Evolutionary conservation across 2,888 invertebrate genomes (phyloP).

Genomic region (Tipula helvola): DNA sequence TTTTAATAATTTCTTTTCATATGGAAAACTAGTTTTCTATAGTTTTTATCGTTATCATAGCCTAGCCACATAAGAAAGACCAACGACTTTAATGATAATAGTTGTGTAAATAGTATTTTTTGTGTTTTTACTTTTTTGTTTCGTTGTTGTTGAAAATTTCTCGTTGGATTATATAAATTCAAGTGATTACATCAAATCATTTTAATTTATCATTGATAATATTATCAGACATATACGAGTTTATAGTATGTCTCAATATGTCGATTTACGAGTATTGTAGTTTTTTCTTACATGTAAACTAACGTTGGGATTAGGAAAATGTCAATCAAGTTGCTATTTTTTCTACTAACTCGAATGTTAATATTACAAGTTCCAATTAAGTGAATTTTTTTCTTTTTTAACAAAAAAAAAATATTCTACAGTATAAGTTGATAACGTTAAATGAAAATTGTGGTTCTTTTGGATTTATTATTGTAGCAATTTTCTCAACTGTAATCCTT

Average conservation of each 20-base stretch:
- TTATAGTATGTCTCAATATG: background rate
- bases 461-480: too few relatives aligned
- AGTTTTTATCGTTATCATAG: background rate
- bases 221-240: background rate
- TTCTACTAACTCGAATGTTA: background rate
- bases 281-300: background rate
- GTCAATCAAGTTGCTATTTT: background rate
- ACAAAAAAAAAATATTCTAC: too few relatives aligned
- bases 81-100: background rate
- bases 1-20: background rate
- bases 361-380: too few relatives aligned
- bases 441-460: too few relatives aligned
- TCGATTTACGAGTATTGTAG: background rate
- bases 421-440: too few relatives aligned
- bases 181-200: background rate
- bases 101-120: background rate
- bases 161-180: background rate
- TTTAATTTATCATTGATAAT: background rate
- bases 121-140: background rate
- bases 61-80: background rate
- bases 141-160: background rate
- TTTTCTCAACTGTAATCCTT: too few relatives aligned
- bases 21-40: background rate
- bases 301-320: background rate
- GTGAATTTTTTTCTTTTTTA: too few relatives aligned